Conservation (phyloP, 2,797 vertebrate genomes). For the Takifugu rubripes region DNA sequence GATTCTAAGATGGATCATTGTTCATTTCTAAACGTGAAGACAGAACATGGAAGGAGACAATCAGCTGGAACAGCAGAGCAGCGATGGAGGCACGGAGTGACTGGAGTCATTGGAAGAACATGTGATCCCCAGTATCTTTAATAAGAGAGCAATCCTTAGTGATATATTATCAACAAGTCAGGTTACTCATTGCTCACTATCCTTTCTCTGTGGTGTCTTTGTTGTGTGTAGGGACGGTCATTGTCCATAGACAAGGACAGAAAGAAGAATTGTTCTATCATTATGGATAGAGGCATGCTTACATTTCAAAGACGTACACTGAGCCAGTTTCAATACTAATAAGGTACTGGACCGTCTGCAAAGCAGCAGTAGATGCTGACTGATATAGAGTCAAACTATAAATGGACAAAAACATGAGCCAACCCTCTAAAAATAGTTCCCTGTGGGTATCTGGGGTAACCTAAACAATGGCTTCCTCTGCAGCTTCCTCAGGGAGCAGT, state of each 20-base stretch:
- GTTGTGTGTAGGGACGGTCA: no score
- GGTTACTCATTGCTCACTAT: no score
- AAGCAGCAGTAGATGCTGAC: conserved; percentile 11
- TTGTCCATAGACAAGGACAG: no score
- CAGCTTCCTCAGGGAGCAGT: conserved; percentile 19
- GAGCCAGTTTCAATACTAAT: conserved; percentile 36
- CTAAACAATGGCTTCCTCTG: conserved; percentile 54
- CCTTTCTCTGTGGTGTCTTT: no score
- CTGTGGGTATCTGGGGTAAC: conserved; percentile 43
- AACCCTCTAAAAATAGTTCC: conserved; percentile 50
- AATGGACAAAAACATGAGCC: conserved; percentile 53
- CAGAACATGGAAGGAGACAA: not conserved
- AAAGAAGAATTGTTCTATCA: no score
- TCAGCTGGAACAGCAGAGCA: not conserved
- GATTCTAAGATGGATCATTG: not conserved
- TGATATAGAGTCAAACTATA: conserved; percentile 48
- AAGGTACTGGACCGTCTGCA: conserved; percentile 14
- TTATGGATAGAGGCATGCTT: no score
- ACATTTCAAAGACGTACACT: not conserved
- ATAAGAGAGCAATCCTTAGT: no score
- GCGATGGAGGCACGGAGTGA: not conserved
- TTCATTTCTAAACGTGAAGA: not conserved
- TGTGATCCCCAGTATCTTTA: no score
- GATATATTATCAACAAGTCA: no score
- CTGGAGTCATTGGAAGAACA: no score